These are phyloP conservation scores for Girardia tigrina DNA, from an alignment of 2,888 invertebrate species.

Conservation along the genomic window DNA sequence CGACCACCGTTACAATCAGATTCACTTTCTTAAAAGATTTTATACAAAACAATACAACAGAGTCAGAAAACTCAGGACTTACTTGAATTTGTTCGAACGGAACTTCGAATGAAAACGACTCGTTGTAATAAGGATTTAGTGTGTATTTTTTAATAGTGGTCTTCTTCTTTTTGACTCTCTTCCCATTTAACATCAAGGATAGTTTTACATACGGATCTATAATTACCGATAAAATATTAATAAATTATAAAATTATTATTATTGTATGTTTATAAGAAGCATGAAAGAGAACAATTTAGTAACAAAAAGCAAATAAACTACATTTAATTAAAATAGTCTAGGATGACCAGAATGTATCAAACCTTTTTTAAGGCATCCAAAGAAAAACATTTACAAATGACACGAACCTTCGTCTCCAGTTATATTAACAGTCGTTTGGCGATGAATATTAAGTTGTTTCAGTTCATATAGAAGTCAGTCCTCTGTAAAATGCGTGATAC, in stretches of 20 bases:
- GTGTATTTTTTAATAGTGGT: conserved; percentile 99
- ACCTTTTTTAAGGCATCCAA: too few relatives aligned
- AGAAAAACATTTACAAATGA: too few relatives aligned
- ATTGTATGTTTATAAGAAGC: conserved; percentile 26
- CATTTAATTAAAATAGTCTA: too few relatives aligned
- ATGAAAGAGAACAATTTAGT: too few relatives aligned
- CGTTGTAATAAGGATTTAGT: conserved; percentile 99
- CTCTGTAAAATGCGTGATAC: too few relatives aligned
- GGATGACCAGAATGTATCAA: too few relatives aligned
- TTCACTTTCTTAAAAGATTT: conserved; percentile 64
- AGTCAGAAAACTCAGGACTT: conserved; percentile 54
- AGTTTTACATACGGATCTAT: conserved; percentile 99
- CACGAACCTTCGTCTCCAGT: too few relatives aligned
- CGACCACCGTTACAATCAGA: conserved; percentile 38
- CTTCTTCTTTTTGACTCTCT: conserved; percentile 99
- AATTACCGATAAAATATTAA: too few relatives aligned
- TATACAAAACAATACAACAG: not conserved
- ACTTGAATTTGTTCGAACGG: conserved; percentile 99
- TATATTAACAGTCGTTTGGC: too few relatives aligned
- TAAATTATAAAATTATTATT: conserved; percentile 29
- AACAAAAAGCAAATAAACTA: too few relatives aligned
- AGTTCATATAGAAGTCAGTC: too few relatives aligned
- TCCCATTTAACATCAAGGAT: conserved; percentile 97
- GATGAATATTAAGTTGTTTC: too few relatives aligned
- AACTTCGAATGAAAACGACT: conserved; percentile 99